phyloP scores from a whole-genome alignment of 2,113 vertebrate species.

The Ceuthmochares aereus region DNA sequence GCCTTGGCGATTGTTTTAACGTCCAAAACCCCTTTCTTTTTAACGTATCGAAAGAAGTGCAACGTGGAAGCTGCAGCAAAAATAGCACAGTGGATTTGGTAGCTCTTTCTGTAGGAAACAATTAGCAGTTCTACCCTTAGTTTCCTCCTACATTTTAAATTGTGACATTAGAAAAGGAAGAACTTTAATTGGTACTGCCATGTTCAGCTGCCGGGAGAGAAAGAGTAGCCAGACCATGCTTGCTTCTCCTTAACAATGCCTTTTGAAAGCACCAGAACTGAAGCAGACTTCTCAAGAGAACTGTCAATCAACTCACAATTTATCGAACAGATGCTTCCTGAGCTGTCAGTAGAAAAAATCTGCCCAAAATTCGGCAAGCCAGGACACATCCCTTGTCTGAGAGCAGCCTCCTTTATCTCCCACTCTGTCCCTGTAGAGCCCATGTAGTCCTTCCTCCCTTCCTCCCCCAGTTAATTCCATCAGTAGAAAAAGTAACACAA shows the following conservation, averaged over 20 bases:
- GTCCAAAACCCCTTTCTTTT: neutral
- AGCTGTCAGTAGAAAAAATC: constrained; percentile 23
- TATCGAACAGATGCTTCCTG: constrained; percentile 44
- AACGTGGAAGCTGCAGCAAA: neutral
- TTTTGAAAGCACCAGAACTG: constrained; percentile 22
- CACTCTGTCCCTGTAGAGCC: neutral
- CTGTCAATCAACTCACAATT: neutral
- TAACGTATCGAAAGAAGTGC: neutral
- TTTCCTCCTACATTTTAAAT: neutral
- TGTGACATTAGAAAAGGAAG: constrained; percentile 7
- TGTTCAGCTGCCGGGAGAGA: neutral
- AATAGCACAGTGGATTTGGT: neutral
- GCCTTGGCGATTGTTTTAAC: neutral
- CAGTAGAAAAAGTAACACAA: neutral
- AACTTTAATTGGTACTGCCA: constrained; percentile 44
- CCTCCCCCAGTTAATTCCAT: neutral
- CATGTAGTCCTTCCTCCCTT: neutral
- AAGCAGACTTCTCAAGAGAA: constrained; percentile 34
- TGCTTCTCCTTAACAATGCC: neutral
- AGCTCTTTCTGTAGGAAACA: neutral
- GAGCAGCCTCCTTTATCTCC: neutral
- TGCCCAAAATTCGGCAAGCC: neutral
- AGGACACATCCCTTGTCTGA: neutral
- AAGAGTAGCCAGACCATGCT: constrained; percentile 26
- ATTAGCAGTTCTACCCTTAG: neutral